These are phyloP conservation scores for Melipona bicolor DNA, from an alignment of 2,888 invertebrate species.

Conservation along the genomic window DNA sequence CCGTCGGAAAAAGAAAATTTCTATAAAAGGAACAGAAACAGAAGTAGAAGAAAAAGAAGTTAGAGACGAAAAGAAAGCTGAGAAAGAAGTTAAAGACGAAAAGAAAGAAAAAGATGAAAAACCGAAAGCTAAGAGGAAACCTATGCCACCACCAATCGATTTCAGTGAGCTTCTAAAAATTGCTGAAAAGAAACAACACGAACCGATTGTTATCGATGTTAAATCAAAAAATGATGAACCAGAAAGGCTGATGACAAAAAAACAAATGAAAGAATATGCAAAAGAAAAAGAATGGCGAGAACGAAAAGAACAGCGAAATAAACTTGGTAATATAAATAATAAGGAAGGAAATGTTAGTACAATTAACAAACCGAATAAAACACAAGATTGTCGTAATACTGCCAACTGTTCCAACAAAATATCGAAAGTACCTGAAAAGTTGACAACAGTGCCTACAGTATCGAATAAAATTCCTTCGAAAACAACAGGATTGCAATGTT, in stretches of 20 bases:
- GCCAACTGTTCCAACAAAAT: conserved; percentile 59
- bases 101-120: conserved; percentile 81
- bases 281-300: conserved; percentile 89
- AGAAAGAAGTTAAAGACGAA: conserved; percentile 80
- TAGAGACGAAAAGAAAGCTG: conserved; percentile 78
- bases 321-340: conserved; percentile 35
- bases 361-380: conserved; percentile 62
- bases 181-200: conserved; percentile 93
- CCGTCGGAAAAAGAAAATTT: conserved; percentile 86
- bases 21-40: conserved; percentile 77
- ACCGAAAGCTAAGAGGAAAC: conserved; percentile 86
- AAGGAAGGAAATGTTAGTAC: conserved; percentile 21
- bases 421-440: conserved; percentile 55
- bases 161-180: conserved; percentile 92
- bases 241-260: conserved; percentile 92
- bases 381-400: conserved; percentile 40
- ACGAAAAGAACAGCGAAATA: conserved; percentile 81
- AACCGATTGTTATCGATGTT: conserved; percentile 88
- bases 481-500: conserved; percentile 2
- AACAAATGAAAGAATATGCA: conserved; percentile 90
- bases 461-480: conserved; percentile 59
- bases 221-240: conserved; percentile 85
- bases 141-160: conserved; percentile 90
- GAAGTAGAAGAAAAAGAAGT: conserved; percentile 82
- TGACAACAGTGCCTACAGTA: conserved; percentile 42